phyloP scores from a whole-genome alignment of 1,140 invertebrate species.

The Neuroterus valhalla region DNA sequence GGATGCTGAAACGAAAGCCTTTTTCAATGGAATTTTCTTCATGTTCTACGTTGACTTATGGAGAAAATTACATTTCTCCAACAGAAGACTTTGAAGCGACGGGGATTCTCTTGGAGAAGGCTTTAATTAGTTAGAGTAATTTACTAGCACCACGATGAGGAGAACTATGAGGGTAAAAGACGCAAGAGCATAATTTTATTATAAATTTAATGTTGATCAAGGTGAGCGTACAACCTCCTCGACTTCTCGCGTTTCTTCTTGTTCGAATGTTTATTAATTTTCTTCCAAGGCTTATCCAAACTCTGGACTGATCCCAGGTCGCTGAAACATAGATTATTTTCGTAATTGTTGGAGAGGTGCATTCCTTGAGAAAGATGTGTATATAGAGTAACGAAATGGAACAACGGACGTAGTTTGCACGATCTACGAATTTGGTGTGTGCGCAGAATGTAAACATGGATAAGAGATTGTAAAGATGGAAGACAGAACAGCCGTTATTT shows the following conservation, averaged over 20 bases:
- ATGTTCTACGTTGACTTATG: no score
- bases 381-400: conserved; percentile 21
- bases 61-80: no score
- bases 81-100: no score
- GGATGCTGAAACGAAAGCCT: neutral
- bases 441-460: neutral
- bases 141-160: neutral
- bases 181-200: neutral
- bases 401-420: neutral
- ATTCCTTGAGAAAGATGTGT: neutral
- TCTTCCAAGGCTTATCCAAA: conserved; percentile 87
- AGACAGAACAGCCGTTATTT: conserved; percentile 54
- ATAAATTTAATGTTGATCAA: conserved; percentile 81
- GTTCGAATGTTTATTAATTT: conserved; percentile 84
- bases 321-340: conserved; percentile 51
- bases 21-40: no score
- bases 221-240: conserved; percentile 85
- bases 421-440: neutral
- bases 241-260: conserved; percentile 91
- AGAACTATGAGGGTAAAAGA: neutral
- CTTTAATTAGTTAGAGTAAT: no score
- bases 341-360: neutral
- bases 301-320: conserved; percentile 55
- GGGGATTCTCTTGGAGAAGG: no score
- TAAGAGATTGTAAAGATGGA: conserved; percentile 32